Evolutionary conservation across 2,888 invertebrate genomes (phyloP), one percentile per base, ranked within the genome.

Genomic region (Standfussiana lucernea): DNA sequence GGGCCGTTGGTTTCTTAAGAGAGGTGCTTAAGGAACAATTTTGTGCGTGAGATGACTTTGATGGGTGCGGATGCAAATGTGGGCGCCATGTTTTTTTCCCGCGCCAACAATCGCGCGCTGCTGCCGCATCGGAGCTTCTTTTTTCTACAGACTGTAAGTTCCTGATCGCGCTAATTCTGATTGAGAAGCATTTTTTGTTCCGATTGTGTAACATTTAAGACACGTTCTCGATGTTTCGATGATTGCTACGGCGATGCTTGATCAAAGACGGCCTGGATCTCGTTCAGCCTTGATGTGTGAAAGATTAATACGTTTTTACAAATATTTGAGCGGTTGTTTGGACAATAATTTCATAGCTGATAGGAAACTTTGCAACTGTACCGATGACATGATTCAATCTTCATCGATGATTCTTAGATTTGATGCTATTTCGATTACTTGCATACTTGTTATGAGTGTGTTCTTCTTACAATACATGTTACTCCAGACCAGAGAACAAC

Each of bases 71-170:
- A 90, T 91, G 89, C 84, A 90, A 89, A 89, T 90, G 67, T 92
- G 90, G 91, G 88, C 88, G 92, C 93, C 93, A 93, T 93, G 91
- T 92, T 93, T 93, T 93, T 92, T 93, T 90, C 87, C 89, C 90
- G 90, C 92, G 91, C 90, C 91, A 91, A 93, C 93, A 92, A 92
- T 93, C 75, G 79, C 89, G 89, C 91, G 88, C 90, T 93, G 93
- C 92, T 93, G 92, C 93, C 92, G 92, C 91, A 92, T 90, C 91
- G 88, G 90, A 91, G 91, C 90, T 89, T 89, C 90, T 90, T 92
- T 89, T 91, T 91, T 92, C 90, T 86, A 78, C 28, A 56, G 56
- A 6, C 87, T 80, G 84, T 89, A 91, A 88, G 91, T 93, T 93
- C 80, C 84, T 83, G 82, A 92, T 93, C 90, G 90, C 88, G 87